A percentile compares a stretch with the other conserved stretches of the same genome.
These are phyloP conservation scores for Pipa parva DNA, from an alignment of 2,113 vertebrate genomes.

Conservation along the genomic window DNA sequence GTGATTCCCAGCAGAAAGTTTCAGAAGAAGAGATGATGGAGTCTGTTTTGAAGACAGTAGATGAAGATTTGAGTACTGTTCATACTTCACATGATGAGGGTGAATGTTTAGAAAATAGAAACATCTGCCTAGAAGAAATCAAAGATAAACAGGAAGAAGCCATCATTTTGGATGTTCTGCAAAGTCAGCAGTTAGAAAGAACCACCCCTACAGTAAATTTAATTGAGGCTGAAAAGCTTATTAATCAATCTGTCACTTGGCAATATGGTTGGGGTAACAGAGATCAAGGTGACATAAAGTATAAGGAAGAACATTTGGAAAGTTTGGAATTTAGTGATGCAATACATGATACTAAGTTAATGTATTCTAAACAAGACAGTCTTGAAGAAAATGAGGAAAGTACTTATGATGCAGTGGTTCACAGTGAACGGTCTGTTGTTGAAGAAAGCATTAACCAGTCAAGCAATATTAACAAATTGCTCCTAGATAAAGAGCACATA, in stretches of 20 bases:
- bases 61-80: neutral
- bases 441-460: neutral
- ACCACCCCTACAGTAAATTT: too few relatives aligned
- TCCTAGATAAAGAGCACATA: neutral
- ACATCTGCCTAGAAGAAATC: neutral
- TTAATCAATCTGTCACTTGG: neutral
- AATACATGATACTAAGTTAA: neutral
- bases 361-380: neutral
- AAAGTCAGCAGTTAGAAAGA: neutral
- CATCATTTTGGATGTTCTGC: neutral
- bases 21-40: neutral
- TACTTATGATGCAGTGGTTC: neutral
- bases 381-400: slow-evolving; percentile 23
- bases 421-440: neutral
- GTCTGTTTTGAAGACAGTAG: neutral
- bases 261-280: too few relatives aligned
- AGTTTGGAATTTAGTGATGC: neutral
- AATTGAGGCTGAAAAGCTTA: neutral
- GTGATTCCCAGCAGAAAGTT: neutral
- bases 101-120: too few relatives aligned
- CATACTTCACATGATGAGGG: neutral
- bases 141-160: neutral
- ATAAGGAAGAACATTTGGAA: neutral
- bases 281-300: too few relatives aligned
- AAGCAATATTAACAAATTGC: neutral